Base-by-base conservation (phyloP, 2,797 vertebrate species). In the Chloroceryle inda region DNA sequence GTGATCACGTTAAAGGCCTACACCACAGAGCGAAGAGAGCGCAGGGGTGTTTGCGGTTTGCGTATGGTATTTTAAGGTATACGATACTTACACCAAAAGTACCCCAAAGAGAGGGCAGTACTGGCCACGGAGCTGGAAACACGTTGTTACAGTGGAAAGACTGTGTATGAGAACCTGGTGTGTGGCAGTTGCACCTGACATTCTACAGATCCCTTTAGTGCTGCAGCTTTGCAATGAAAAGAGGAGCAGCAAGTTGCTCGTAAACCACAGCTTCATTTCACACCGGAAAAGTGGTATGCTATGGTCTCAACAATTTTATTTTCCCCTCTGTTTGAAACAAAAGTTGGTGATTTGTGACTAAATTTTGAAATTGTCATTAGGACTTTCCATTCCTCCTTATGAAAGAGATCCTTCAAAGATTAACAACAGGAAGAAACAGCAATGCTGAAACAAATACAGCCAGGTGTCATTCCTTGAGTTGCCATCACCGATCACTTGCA, bases 241-340 rank as follows among this genome's bases (percentile, higher is more conserved):
- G 38, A 33, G 49, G 75, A 81, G 78, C 91, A 94, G 40, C 92
- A 40, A 63, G 27, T 11, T 63, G 81, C 50, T 89, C 29, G 31
- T 13, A 94, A 96, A 92, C 96, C 95, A 87, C 95, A 97, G 71
- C 67, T 61, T 31, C 68, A 71, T 55, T 89, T 93, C 92, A 49
- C 85, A 89, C 67, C 27, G 85, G 95, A 96, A 95, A 66, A 40
- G 31, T 29, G 37, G 47, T 4, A 1, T 11, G 66, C 62, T 77
- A 4, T 2, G 19, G 80, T 1, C 31, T 78, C 49, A 59, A 2
- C 33, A 38, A 8, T 7, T 21, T 35, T 14, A 27, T 38, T 47
- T 33, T n/a, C 22, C 2, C 55, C 50, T 56, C 44, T 4, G 10
- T 69, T 81, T 13, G 4, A 71, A 94, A 82, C 31, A 87, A 23